Base-by-base conservation (phyloP, 1,140 invertebrate genomes). In the Drosophila mauritiana region DNA sequence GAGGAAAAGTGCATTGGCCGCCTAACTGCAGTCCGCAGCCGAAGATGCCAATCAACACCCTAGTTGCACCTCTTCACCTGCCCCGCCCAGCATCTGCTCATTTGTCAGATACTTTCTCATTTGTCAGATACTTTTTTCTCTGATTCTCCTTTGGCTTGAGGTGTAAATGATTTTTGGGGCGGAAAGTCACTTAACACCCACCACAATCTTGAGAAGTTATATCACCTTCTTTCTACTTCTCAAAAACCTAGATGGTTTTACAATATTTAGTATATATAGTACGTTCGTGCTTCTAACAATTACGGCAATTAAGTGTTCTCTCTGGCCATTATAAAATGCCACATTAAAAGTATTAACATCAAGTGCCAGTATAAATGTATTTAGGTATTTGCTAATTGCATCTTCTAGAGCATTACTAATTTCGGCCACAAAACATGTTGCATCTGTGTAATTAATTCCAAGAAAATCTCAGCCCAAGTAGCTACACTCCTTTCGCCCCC, bases 1-100 rank as follows among this genome's bases (percentile, higher is more conserved):
- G 7, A 31, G 31, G 31, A 31, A 31, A 31, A 81, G 70, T 69
- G 83, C 83, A 86, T 88, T 86, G 83, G 75, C 83, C 82, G 82
- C 74, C 82, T 82, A 86, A 86, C 86, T 86, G 75, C 78, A 45
- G 61, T 43, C 54, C 11, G 64, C 78, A 80, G 40, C 64, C 81
- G 57, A 85, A 85, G 73, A 77, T 85, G 81, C 81, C 81, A 85
- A 85, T 85, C 81, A 85, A 86, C 82, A 81, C 82, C 63, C 58
- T 25, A 36, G 49, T 36, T 7, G 31, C 25, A 49, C 12, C 56
- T 15, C 13, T 20, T 13, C 59, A 46, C 70, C 39, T 42, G 12
- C 25, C 46, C 46, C 22, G n/a, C 46, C 48, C 48, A 31, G 27
- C 4, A 4, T 5, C n/a, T 3, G n/a, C 53, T 49, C 58, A 70